Base-by-base conservation (phyloP, 2,797 vertebrate genomes). In the Ctenopoma multispine region DNA sequence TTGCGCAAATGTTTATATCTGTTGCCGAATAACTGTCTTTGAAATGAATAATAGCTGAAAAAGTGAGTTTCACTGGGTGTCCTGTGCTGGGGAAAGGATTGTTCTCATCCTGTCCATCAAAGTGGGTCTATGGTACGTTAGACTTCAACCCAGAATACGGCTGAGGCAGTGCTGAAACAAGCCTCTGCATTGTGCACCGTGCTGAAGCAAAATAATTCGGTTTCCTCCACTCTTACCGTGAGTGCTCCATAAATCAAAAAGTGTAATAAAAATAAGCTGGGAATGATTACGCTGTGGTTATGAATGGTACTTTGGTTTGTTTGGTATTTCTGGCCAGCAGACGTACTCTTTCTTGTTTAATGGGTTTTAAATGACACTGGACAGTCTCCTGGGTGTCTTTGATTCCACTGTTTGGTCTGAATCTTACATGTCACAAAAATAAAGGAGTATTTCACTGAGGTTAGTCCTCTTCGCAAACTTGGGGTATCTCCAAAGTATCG, bases 31-130 rank as follows among this genome's bases (percentile, higher is more conserved):
- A 47, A 48, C 50, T 80, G 53, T 85, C 68, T 82, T 88, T 6
- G 63, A 79, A 83, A 70, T 75, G 7, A 92, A 90, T 89, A 85
- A 89, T 90, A 72, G 10, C 43, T 71, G 13, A 49, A 77, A 78
- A 75, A 13, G 24, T n/a, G 23, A 60, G 9, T 71, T 68, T 69
- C 29, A 55, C 48, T 61, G 63, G 24, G 15, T n/a, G 18, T 65
- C 40, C 10, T 34, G 8, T 56, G 56, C 12, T 29, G 54, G 0
- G 10, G 48, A 46, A 50, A 48, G 24, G 27, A 54, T 74, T 54
- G n/a, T 72, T 79, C 27, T 23, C 23, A 9, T 24, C 48, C 20
- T 12, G 41, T 23, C 14, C 58, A 43, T 80, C 11, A 50, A n/a
- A 68, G 21, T 23, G n/a, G 53, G 7, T 58, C 23, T 41, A 24